These are phyloP conservation scores for Drosophila pandora DNA, from an alignment of 1,140 invertebrate genomes.

Conservation along the genomic window DNA sequence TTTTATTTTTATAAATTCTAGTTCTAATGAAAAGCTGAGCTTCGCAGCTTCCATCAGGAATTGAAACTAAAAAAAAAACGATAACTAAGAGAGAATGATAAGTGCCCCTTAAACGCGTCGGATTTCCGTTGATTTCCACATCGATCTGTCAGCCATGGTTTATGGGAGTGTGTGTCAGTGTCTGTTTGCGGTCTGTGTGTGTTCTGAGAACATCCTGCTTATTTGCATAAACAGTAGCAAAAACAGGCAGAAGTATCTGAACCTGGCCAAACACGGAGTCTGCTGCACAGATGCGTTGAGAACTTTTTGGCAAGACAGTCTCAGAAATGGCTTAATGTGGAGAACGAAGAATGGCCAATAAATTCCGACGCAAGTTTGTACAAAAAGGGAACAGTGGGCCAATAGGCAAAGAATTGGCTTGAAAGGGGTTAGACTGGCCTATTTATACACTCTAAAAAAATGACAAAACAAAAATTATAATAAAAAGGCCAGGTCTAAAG, in stretches of 20 bases:
- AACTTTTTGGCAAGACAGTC: slow-evolving; percentile 15
- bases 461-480: too few relatives aligned
- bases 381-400: not conserved
- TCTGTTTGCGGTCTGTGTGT: slow-evolving; percentile 3
- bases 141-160: slow-evolving; percentile 23
- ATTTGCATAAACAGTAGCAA: slow-evolving; percentile 72
- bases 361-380: not conserved
- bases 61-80: too few relatives aligned
- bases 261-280: slow-evolving; percentile 31
- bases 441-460: too few relatives aligned
- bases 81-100: too few relatives aligned
- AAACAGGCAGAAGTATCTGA: slow-evolving; percentile 38
- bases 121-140: not conserved
- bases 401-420: too few relatives aligned
- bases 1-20: too few relatives aligned
- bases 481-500: too few relatives aligned
- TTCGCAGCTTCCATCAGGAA: too few relatives aligned
- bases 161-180: slow-evolving; percentile 9
- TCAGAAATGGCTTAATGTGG: slow-evolving; percentile 4
- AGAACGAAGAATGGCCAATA: slow-evolving; percentile 1
- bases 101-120: too few relatives aligned
- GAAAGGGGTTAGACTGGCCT: too few relatives aligned
- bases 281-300: slow-evolving; percentile 32
- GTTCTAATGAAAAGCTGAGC: too few relatives aligned
- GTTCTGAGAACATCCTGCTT: slow-evolving; percentile 28